A percentile compares a stretch with the other conserved stretches of the same genome.
These are phyloP conservation scores for Porites divaricata DNA, from an alignment of 92 coral and sea anemone genomes.

Conservation along the genomic window DNA sequence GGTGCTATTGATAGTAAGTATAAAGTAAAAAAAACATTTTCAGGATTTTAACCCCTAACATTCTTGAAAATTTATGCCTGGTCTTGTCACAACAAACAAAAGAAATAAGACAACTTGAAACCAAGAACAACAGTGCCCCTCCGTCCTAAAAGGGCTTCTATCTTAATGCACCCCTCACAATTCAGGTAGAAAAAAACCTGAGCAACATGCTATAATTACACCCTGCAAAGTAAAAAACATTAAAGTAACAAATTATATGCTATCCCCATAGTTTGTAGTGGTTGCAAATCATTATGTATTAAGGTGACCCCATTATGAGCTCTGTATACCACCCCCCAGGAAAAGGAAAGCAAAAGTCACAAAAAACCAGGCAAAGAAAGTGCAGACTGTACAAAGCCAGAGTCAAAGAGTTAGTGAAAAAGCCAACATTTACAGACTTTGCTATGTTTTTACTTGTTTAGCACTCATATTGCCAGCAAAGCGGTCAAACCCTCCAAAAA, in stretches of 20 bases:
- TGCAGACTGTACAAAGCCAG: neutral
- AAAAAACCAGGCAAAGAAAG: constrained; percentile 12
- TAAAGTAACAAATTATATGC: neutral
- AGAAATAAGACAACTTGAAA: neutral
- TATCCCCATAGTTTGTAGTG: neutral
- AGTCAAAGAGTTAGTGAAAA: constrained; percentile 6
- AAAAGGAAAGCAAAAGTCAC: neutral
- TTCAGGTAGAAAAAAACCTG: neutral
- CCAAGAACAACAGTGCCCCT: too few relatives aligned
- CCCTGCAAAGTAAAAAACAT: neutral
- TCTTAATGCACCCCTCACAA: neutral
- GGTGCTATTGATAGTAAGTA: neutral
- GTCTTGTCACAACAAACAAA: neutral
- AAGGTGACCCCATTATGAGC: neutral
- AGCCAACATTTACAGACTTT: neutral
- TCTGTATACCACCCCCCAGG: neutral
- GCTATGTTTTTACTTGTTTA: constrained; percentile 5
- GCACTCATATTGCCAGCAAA: constrained; percentile 6
- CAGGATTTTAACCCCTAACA: neutral
- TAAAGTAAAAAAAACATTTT: neutral
- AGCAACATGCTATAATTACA: neutral
- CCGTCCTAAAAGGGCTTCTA: neutral
- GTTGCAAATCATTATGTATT: constrained; percentile 5
- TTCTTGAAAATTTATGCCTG: neutral
- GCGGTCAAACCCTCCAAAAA: constrained; percentile 4